Evolutionary conservation across 2,797 vertebrate species (phyloP).

Genomic region (Tokudaia muenninki): DNA sequence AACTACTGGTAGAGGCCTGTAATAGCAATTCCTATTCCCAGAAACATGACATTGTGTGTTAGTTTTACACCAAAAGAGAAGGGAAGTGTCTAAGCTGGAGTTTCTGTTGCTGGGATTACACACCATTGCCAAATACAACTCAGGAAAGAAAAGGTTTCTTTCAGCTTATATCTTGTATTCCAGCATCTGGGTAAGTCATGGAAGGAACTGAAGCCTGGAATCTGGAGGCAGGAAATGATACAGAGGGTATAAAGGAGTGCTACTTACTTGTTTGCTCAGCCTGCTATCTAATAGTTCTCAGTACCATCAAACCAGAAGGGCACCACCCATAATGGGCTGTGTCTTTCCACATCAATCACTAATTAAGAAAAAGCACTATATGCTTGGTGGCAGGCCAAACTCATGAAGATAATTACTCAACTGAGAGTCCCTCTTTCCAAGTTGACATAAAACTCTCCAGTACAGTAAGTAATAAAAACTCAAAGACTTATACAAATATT

Average conservation of each 20-base stretch:
- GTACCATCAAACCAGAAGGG: neutral
- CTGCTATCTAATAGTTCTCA: neutral
- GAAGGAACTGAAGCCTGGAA: neutral
- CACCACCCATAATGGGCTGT: neutral
- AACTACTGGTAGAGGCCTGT: neutral
- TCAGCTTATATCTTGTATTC: neutral
- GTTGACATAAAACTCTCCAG: neutral
- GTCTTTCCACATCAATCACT: neutral
- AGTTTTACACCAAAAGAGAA: neutral
- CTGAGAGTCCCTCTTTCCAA: neutral
- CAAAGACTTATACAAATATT: neutral
- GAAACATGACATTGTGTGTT: neutral
- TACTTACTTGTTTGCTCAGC: neutral
- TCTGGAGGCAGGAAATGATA: neutral
- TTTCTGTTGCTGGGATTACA: neutral
- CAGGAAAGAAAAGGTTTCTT: neutral
- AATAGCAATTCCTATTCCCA: neutral
- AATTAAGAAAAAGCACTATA: too few relatives aligned
- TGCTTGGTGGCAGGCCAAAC: neutral
- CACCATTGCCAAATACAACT: neutral
- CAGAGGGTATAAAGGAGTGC: too few relatives aligned
- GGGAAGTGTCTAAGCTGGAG: neutral
- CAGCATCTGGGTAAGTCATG: neutral
- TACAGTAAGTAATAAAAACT: neutral
- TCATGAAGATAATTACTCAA: neutral